These are phyloP conservation scores for Athrips mouffetella DNA, from an alignment of 2,888 invertebrate species.

Conservation along the genomic window DNA sequence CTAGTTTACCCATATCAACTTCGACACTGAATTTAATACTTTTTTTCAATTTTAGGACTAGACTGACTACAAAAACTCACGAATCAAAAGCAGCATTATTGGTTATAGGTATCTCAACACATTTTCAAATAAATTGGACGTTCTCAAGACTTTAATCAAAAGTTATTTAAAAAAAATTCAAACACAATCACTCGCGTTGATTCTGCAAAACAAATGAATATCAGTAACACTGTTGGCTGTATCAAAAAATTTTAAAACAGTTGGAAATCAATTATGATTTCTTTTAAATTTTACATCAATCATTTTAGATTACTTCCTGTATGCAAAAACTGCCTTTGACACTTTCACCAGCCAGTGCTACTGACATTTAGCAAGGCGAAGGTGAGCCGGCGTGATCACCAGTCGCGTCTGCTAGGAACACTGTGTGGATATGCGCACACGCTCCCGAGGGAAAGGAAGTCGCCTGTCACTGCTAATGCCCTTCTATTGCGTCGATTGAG, in stretches of 20 bases:
- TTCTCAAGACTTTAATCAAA: neutral
- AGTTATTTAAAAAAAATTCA: neutral
- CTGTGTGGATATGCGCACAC: conserved; percentile 29
- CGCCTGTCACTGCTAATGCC: conserved; percentile 68
- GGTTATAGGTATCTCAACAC: too few species aligned
- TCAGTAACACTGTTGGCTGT: neutral
- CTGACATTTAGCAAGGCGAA: neutral
- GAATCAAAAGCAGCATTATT: neutral
- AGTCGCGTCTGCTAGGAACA: conserved; percentile 25
- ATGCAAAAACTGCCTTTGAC: neutral
- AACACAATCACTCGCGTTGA: neutral
- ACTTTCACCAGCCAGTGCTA: conserved; percentile 5
- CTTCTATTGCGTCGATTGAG: conserved; percentile 71
- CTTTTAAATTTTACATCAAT: neutral
- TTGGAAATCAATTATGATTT: neutral
- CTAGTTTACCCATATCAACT: conserved; percentile 11
- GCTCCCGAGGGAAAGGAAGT: conserved; percentile 68
- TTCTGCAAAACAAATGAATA: neutral
- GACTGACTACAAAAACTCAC: neutral
- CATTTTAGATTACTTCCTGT: conserved; percentile 8
- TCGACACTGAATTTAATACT: conserved; percentile 7
- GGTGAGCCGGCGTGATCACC: conserved; percentile 1
- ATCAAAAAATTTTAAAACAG: neutral
- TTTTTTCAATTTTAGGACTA: neutral
- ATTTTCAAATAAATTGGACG: neutral